These are phyloP conservation scores for Macroramphosus scolopax DNA, from an alignment of 2,797 vertebrate genomes.

Conservation along the genomic window DNA sequence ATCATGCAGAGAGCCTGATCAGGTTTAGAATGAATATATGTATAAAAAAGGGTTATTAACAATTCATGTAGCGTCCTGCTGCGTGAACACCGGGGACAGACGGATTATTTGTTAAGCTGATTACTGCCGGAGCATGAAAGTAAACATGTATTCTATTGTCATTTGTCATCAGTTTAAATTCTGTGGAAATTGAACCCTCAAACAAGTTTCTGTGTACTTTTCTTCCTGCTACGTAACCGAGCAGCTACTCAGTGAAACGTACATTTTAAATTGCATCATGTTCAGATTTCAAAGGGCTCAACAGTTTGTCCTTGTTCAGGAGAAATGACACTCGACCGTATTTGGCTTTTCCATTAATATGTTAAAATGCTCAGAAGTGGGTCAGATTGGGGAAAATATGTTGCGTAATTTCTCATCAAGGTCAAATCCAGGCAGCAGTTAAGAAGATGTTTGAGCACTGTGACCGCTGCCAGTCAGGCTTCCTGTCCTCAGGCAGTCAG, in stretches of 20 bases:
- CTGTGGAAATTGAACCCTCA: slow-evolving; percentile 7
- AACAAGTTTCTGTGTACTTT: neutral
- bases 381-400: slow-evolving; percentile 26
- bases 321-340: slow-evolving; percentile 19
- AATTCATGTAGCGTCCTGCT: slow-evolving; percentile 15
- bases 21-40: slow-evolving; percentile 4
- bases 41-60: slow-evolving; percentile 1
- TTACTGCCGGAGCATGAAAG: slow-evolving; percentile 7
- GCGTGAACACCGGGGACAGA: slow-evolving; percentile 6
- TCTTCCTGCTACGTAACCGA: slow-evolving; percentile 2
- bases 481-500: too few species aligned
- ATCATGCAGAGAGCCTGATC: slow-evolving; percentile 1
- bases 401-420: slow-evolving; percentile 29
- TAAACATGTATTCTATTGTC: slow-evolving; percentile 1
- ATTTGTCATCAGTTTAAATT: slow-evolving; percentile 1
- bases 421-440: slow-evolving; percentile 23
- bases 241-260: neutral
- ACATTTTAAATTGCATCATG: slow-evolving; percentile 13
- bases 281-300: slow-evolving; percentile 29
- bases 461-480: slow-evolving; percentile 27
- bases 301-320: slow-evolving; percentile 31
- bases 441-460: slow-evolving; percentile 11
- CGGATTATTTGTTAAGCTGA: slow-evolving; percentile 18
- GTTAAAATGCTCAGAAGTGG: slow-evolving; percentile 46
- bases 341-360: slow-evolving; percentile 37